Evolutionary conservation across 2,113 vertebrate species (phyloP).

Genomic region (Neolamprologus longior): DNA sequence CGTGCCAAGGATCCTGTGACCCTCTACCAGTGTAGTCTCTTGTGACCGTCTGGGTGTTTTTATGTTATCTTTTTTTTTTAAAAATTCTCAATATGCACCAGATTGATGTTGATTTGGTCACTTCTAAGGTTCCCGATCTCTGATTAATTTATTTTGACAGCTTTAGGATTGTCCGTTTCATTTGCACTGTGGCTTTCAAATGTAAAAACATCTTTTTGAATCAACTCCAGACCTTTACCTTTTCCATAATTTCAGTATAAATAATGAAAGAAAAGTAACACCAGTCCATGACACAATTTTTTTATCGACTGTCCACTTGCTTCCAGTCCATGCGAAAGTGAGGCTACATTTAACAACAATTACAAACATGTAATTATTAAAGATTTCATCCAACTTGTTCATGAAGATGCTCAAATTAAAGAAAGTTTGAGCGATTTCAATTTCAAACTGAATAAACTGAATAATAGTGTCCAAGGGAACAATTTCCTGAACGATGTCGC

Average conservation of each 20-base stretch:
- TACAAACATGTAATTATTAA: fast-evolving
- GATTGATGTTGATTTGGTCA: not conserved
- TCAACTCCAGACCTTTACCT: not conserved
- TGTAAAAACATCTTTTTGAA: not conserved
- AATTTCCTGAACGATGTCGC: fast-evolving
- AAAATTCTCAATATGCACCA: not conserved
- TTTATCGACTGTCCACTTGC: not conserved
- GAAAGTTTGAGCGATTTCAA: not conserved
- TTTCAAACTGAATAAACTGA: not conserved
- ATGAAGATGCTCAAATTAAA: not conserved
- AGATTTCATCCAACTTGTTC: fast-evolving
- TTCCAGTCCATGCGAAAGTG: fast-evolving
- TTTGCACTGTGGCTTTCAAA: not conserved
- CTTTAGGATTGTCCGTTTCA: not conserved
- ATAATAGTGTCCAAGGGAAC: not conserved
- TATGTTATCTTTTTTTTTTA: not conserved
- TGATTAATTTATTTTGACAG: not conserved
- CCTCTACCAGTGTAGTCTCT: fast-evolving
- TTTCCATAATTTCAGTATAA: not conserved
- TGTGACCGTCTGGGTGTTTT: not conserved
- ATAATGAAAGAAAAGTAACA: not conserved
- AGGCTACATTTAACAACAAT: not conserved
- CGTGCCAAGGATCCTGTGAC: fast-evolving
- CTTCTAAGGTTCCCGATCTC: not conserved
- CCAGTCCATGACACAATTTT: not conserved